Evolutionary conservation across 2,888 invertebrate species (phyloP), one percentile per base, ranked within the genome.

Genomic region (Rhagonycha lutea): DNA sequence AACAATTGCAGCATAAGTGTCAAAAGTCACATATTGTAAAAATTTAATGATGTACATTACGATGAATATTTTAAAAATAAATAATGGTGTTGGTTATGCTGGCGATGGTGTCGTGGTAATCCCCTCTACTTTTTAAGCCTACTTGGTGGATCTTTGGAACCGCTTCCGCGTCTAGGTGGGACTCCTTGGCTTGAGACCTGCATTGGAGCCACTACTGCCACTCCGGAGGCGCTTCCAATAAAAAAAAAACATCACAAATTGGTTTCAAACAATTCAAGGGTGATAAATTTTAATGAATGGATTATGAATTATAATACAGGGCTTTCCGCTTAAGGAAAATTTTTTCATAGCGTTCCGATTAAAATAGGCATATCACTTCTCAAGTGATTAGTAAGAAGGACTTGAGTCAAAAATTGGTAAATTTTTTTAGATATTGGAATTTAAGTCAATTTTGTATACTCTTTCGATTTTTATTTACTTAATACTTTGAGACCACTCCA

Each of bases 161-260:
- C 87, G 82, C 87, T 87, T 76, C 89, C 91, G 88, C 91, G 89
- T 88, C 91, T 91, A 89, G 91, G 91, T 88, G 91, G 87, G 82
- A 84, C 86, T 78, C 81, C 84, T 80, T 83, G 85, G 83, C 90
- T 89, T 88, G 89, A 89, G 82, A 90, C 88, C 83, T 91, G 91
- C 85, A 91, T 91, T 79, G 92, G 91, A 86, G 91, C 90, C 71
- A 90, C 91, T 82, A 87, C 88, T 84, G 86, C 87, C 85, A 86
- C 88, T 86, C 86, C 87, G 86, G 87, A 87, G 87, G 88, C 88
- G 87, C 89, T 88, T 88, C 87, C 87, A 88, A 86, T 87, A 88
- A 86, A 87, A 87, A 24, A 87, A 82, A 86, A 86, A 88, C 65
- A 86, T 85, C 85, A 86, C 86, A 87, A 85, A 87, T 87, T 86